Base-by-base conservation (phyloP, 2,113 vertebrate genomes). In the Sander vitreus region DNA sequence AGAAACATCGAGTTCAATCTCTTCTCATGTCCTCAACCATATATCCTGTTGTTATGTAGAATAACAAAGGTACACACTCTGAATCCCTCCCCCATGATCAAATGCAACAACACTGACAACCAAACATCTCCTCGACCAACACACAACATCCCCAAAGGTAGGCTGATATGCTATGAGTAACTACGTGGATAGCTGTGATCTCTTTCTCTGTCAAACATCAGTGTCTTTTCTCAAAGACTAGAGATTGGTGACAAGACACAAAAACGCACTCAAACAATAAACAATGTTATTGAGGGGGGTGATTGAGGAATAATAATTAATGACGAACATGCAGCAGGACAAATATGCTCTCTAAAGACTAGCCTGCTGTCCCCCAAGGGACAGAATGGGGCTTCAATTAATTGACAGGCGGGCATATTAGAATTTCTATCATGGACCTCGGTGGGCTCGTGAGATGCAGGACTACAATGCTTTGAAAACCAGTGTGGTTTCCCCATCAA, bases 401-500 rank as follows among this genome's bases (percentile, higher is more conserved):
- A 92, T 67, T 93, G 93, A 94, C 93, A 93, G 93, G 86, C 85
- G 50, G 70, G 53, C 16, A 82, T 80, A 91, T 93, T 91, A 82
- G 90, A 90, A 94, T 91, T 86, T 91, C 90, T 86, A 91, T 90
- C 83, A 53, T 84, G 87, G 88, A 78, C 86, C 78, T 84, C 69
- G 92, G 78, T 79, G 85, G 88, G 78, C 89, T 76, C 58, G 85
- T 76, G 88, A 88, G 90, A 89, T 84, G 87, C 88, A 83, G 85
- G 84, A 84, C 89, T 82, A 86, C 86, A 80, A 53, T 81, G 91
- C 93, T 94, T 94, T 94, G 92, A 93, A 94, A 92, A 83, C 66
- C 84, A 87, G 87, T 82, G 91, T 93, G 90, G 92, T 91, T 92
- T 85, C 87, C 91, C 92, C 92, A 93, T 94, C 91, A 94, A 94